Percentiles rank a stretch among this genome's conserved stretches.
Evolutionary conservation across 2,113 vertebrate species (phyloP).

Genomic region (Aleadryas rufinucha): DNA sequence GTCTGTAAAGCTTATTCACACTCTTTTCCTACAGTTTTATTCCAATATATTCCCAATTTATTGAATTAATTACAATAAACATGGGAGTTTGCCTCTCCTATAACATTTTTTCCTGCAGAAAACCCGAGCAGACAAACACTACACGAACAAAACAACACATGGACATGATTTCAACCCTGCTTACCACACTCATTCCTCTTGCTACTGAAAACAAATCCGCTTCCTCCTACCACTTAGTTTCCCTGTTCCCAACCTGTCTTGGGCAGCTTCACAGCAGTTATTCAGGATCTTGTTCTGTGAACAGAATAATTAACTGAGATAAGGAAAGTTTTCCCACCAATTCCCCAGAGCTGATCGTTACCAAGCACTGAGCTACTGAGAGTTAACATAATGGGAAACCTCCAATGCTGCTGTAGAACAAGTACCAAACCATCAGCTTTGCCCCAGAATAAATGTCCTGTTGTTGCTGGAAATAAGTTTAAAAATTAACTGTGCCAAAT

Average conservation of each 20-base stretch:
- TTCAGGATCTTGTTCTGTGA: slow-evolving; percentile 33
- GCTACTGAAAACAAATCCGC: slow-evolving; percentile 11
- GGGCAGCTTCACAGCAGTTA: neutral
- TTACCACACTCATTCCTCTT: slow-evolving; percentile 27
- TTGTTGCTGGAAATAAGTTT: neutral
- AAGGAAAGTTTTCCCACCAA: neutral
- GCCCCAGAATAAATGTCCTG: neutral
- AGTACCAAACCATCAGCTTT: neutral
- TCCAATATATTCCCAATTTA: neutral
- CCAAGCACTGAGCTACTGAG: neutral
- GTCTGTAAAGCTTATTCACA: neutral
- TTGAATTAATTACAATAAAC: neutral
- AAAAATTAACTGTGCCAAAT: neutral
- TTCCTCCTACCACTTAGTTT: neutral
- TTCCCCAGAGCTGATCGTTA: neutral
- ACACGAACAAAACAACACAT: neutral
- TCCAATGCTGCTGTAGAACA: neutral
- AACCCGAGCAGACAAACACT: neutral
- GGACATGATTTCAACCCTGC: neutral
- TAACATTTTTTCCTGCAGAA: neutral
- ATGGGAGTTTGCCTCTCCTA: neutral
- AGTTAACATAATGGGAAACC: neutral
- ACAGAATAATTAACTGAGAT: slow-evolving; percentile 10
- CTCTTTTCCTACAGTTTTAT: neutral
- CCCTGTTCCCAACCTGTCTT: neutral